Evolutionary conservation across 2,113 vertebrate species (phyloP).

Genomic region (Tragelaphus strepsiceros): DNA sequence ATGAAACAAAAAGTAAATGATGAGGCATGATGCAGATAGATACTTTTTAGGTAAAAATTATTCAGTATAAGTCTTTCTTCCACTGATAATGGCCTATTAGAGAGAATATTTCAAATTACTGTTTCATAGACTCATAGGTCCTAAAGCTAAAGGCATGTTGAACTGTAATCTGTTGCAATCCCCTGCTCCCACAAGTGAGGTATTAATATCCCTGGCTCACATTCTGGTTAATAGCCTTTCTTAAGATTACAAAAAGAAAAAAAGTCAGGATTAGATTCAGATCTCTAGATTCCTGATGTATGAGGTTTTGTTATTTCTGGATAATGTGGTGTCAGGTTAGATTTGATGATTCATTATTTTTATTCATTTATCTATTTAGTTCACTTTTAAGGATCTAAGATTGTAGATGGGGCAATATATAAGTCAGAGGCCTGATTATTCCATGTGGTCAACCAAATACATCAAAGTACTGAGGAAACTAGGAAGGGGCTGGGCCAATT

Average conservation of each 20-base stretch:
- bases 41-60: constrained; percentile 42
- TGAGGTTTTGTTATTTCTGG: not conserved
- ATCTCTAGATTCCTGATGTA: not conserved
- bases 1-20: constrained; percentile 46
- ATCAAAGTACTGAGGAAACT: not conserved
- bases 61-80: constrained; percentile 9
- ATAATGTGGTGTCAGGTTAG: not conserved
- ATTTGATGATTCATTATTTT: not conserved
- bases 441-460: fast-evolving
- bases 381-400: not conserved
- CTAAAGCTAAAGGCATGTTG: constrained; percentile 16
- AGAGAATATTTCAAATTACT: constrained; percentile 50
- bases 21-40: not conserved
- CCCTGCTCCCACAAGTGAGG: not conserved
- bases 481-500: not conserved
- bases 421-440: not conserved
- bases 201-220: not conserved
- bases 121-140: constrained; percentile 24
- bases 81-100: constrained; percentile 36
- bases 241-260: not conserved
- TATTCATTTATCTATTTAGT: not conserved
- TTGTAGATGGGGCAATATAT: not conserved
- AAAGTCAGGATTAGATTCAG: not conserved
- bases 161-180: constrained; percentile 35
- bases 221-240: not conserved